Percentiles rank a stretch among this genome's conserved stretches.
These are phyloP conservation scores for Protobothrops flavoviridis DNA, from an alignment of 2,113 vertebrate species.

Conservation along the genomic window DNA sequence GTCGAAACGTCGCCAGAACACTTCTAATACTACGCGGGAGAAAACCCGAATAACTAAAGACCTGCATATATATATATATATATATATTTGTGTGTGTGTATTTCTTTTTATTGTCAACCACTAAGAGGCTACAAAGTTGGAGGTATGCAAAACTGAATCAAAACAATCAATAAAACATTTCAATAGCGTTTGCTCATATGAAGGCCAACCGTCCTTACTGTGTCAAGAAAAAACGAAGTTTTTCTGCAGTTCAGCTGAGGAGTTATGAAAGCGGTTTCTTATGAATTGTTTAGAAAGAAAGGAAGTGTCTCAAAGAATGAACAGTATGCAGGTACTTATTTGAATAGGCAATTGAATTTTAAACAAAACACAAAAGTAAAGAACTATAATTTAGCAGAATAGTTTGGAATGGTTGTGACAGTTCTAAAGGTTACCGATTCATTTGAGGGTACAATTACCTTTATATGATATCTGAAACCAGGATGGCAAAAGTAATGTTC, in stretches of 20 bases:
- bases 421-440: neutral
- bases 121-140: neutral
- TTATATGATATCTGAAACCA: neutral
- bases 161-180: neutral
- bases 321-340: slow-evolving; percentile 2
- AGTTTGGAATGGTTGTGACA: neutral
- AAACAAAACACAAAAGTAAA: neutral
- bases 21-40: too few species aligned
- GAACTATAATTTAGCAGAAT: neutral
- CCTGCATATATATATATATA: too few species aligned
- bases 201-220: slow-evolving; percentile 33
- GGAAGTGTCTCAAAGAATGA: slow-evolving; percentile 13
- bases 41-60: too few species aligned
- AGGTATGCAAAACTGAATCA: neutral
- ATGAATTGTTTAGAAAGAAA: slow-evolving; percentile 26
- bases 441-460: neutral
- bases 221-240: slow-evolving; percentile 32
- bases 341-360: neutral
- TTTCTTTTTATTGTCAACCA: neutral
- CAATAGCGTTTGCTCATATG: slow-evolving; percentile 40
- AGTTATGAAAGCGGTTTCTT: slow-evolving; percentile 38
- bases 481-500: neutral
- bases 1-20: too few species aligned
- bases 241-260: slow-evolving; percentile 32
- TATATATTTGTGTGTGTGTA: too few species aligned